Evolutionary conservation across 2,888 invertebrate genomes (phyloP), one percentile per base, ranked within the genome.

Genomic region (Achlya flavicornis): DNA sequence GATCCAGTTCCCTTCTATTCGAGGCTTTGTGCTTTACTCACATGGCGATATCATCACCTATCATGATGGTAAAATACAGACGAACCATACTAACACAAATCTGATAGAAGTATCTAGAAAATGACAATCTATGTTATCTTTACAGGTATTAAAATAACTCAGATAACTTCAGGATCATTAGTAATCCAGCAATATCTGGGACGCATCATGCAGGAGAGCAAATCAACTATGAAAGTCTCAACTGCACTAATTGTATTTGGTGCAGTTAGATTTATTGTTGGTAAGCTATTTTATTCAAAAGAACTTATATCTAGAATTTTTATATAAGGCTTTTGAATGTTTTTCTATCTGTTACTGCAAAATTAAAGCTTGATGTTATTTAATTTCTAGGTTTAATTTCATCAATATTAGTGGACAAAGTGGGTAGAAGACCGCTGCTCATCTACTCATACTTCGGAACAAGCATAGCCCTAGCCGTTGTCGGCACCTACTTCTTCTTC

Each of bases 401-500:
- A n/a, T 87, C 91, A 4, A 65, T 86, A 1, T 67, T 91, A 10
- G 88, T 85, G 0, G 91, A 92, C 70, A 84, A 81, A 58, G 72
- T 91, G 8, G 95, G 95, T 0, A 87, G 95, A 3, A 90, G 93
- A 10, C 91, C 94, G 0, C 77, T 95, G 14, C 86, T 95, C 0
- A 70, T 94, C 14, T 85, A 83, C 41, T 89, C 94, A 0, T 88
- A 88, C 63, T 64, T 89, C 0, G 88, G 92, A 0, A 89, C 88
- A 0, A 74, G 80, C 0, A 5, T 86, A 0, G 82, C 82, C 12
- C 76, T 89, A 3, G 73, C 72, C 0, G 58, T 79, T 0, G 82
- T 88, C 1, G 90, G 88, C 5, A 79, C 85, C 12, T 95, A 94
- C 69, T 92, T 94, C 71, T 83, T 93, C 61, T 74, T 88, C 8